These are phyloP conservation scores for Gadus macrocephalus DNA, from an alignment of 2,113 vertebrate species.

Conservation along the genomic window DNA sequence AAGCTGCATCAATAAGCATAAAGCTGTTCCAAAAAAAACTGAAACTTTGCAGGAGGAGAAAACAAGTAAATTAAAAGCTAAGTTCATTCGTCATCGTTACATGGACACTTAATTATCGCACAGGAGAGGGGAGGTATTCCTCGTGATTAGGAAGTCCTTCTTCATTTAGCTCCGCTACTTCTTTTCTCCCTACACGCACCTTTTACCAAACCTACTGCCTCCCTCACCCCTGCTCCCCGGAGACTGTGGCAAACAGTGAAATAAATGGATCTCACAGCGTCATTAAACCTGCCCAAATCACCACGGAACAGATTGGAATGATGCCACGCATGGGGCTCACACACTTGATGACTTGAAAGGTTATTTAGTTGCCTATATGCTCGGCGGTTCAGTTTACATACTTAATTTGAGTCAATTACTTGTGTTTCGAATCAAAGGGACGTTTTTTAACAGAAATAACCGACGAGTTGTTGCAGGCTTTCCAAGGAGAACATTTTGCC, in stretches of 20 bases:
- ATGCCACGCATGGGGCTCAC: conserved; percentile 65
- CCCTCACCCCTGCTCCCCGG: conserved; percentile 46
- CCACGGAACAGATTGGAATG: conserved; percentile 64
- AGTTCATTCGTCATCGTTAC: conserved; percentile 17
- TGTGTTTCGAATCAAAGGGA: conserved; percentile 31
- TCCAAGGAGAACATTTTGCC: too few species aligned
- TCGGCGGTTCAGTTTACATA: conserved; percentile 52
- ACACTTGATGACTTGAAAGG: conserved; percentile 48
- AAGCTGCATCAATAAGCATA: neutral
- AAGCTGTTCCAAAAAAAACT: too few species aligned
- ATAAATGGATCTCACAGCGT: conserved; percentile 66
- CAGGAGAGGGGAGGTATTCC: conserved; percentile 3
- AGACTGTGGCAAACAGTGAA: conserved; percentile 52
- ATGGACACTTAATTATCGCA: conserved; percentile 15
- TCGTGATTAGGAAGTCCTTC: conserved; percentile 36
- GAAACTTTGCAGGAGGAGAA: neutral
- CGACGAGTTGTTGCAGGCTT: neutral
- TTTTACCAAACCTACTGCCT: conserved; percentile 1
- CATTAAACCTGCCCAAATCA: conserved; percentile 74
- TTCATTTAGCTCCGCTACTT: conserved; percentile 29
- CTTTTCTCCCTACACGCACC: conserved; percentile 33
- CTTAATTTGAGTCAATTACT: conserved; percentile 62
- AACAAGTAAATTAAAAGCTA: conserved; percentile 7
- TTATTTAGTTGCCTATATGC: conserved; percentile 51
- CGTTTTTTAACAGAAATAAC: conserved; percentile 45